A percentile compares a stretch with the other conserved stretches of the same genome.
Evolutionary conservation across 2,888 invertebrate species (phyloP).

Genomic region (Unio delphinus): DNA sequence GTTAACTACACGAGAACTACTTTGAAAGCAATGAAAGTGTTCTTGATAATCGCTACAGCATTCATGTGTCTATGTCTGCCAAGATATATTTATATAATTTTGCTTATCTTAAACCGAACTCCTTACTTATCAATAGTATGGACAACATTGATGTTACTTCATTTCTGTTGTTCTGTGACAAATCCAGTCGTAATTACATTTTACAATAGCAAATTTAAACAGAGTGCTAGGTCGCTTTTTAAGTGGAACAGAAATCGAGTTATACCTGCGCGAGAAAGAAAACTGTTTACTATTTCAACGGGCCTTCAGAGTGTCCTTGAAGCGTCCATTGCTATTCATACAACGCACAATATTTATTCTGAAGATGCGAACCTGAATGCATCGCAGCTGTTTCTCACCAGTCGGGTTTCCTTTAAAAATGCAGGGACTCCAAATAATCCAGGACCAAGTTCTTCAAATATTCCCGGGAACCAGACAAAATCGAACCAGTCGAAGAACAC

Average conservation of each 20-base stretch:
- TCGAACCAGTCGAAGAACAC: no score
- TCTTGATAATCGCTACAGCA: slow-evolving; percentile 37
- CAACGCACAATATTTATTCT: no score
- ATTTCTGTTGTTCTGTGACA: slow-evolving; percentile 39
- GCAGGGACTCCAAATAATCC: no score
- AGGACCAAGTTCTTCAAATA: no score
- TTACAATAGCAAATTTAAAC: slow-evolving; percentile 47
- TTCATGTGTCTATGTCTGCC: slow-evolving; percentile 43
- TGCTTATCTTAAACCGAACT: slow-evolving; percentile 9
- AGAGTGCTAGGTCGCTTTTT: slow-evolving; percentile 27
- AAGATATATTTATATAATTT: slow-evolving; percentile 27
- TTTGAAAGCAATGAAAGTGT: slow-evolving; percentile 46
- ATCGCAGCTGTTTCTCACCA: no score
- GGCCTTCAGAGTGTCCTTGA: slow-evolving; percentile 44
- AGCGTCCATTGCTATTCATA: slow-evolving; percentile 29
- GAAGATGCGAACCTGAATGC: no score
- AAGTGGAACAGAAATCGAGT: slow-evolving; percentile 15
- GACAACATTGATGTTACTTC: slow-evolving; percentile 34
- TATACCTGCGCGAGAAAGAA: slow-evolving; percentile 19
- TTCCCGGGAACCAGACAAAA: no score
- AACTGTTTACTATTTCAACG: slow-evolving; percentile 43
- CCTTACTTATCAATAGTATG: slow-evolving; percentile 9
- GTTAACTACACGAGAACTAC: slow-evolving; percentile 40
- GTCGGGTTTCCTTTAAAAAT: no score
- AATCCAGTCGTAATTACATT: slow-evolving; percentile 49